Evolutionary conservation across 2,888 invertebrate species (phyloP).

Genomic region (Drosophila flavopinicola): DNA sequence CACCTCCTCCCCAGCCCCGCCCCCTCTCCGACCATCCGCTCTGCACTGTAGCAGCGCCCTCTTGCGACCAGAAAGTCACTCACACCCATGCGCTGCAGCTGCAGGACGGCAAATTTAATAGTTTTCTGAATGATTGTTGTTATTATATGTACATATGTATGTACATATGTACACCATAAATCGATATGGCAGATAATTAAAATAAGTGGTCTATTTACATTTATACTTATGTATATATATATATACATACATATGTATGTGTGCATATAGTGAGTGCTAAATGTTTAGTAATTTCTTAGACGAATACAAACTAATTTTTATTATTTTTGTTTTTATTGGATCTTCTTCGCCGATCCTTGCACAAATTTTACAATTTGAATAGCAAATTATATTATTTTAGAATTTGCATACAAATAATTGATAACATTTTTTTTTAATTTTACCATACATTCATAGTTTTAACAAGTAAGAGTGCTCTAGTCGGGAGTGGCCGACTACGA

Average conservation of each 20-base stretch:
- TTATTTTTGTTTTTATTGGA: no score
- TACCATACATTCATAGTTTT: no score
- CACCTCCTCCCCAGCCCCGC: neutral
- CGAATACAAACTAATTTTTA: no score
- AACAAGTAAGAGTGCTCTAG: no score
- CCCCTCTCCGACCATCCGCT: neutral
- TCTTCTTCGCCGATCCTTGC: no score
- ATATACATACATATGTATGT: neutral
- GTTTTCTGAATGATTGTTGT: neutral
- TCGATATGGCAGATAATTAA: conserved; percentile 8
- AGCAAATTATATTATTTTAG: no score
- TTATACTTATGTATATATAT: neutral
- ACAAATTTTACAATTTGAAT: no score
- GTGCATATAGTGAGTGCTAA: no score
- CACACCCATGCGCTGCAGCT: conserved; percentile 1
- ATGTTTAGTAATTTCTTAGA: no score
- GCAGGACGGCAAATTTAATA: conserved; percentile 4
- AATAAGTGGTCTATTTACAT: neutral
- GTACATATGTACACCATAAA: conserved; percentile 5
- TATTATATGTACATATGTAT: conserved; percentile 3
- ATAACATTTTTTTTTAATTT: no score
- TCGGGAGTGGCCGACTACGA: no score
- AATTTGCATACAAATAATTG: no score
- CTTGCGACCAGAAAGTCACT: conserved; percentile 3
- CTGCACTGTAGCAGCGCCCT: conserved; percentile 8